These are phyloP conservation scores for Drosophila heteroneura DNA, from an alignment of 2,888 invertebrate species.

Conservation along the genomic window DNA sequence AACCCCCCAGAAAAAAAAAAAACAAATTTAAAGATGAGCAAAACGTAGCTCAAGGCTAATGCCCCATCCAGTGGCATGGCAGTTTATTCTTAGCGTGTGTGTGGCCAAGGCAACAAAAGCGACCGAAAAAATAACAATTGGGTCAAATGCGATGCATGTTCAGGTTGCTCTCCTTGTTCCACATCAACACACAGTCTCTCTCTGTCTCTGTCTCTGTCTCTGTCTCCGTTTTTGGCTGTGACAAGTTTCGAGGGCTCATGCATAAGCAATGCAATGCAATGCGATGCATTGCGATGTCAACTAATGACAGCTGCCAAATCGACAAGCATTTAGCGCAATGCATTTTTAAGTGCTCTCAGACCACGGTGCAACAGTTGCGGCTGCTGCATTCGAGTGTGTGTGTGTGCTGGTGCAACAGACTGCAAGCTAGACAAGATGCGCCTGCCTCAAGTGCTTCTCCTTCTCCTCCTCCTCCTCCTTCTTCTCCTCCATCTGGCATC, in stretches of 20 bases:
- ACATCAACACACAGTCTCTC: conserved; percentile 1
- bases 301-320: conserved; percentile 51
- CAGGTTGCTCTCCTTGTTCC: conserved; percentile 27
- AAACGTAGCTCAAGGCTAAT: conserved; percentile 51
- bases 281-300: conserved; percentile 1
- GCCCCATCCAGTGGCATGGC: conserved; percentile 50
- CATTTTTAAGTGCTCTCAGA: conserved; percentile 33
- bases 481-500: conserved; percentile 29
- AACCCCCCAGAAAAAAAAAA: background rate
- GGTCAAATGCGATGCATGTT: conserved; percentile 50
- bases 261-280: conserved; percentile 23
- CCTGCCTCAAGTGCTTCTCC: conserved; percentile 39
- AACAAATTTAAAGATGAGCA: background rate
- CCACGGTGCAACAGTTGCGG: conserved; percentile 63
- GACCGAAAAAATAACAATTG: conserved; percentile 44
- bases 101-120: conserved; percentile 55
- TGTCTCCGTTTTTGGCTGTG: background rate
- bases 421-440: conserved; percentile 23
- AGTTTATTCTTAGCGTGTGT: conserved; percentile 60
- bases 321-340: conserved; percentile 30
- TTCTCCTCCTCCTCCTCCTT: background rate
- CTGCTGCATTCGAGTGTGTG: conserved; percentile 34
- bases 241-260: conserved; percentile 23
- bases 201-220: background rate
- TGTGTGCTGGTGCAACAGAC: conserved; percentile 25